Percentiles rank a stretch among this genome's conserved stretches.
Conservation (phyloP, 2,113 vertebrate genomes). For the Cairina moschata region DNA sequence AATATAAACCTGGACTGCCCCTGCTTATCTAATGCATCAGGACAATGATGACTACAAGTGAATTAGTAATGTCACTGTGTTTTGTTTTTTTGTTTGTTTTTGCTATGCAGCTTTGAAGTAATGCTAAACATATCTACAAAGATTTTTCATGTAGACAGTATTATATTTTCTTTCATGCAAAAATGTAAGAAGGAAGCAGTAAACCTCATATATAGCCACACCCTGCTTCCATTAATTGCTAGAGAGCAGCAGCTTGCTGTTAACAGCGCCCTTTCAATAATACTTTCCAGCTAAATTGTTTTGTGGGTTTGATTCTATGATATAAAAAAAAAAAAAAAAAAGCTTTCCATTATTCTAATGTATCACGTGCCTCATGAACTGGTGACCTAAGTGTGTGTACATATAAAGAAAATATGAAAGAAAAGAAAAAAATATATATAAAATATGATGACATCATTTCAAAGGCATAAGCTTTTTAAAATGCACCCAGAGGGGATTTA, state of each 20-base stretch:
- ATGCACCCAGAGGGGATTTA: slow-evolving; percentile 99
- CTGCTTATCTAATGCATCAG: slow-evolving; percentile 74
- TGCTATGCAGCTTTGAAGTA: not conserved
- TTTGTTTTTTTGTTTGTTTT: not conserved
- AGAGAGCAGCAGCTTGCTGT: slow-evolving; percentile 85
- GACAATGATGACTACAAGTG: not conserved
- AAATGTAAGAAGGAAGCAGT: slow-evolving; percentile 73
- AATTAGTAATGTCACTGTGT: not conserved
- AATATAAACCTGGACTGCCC: slow-evolving; percentile 76
- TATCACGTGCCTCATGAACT: slow-evolving; percentile 89
- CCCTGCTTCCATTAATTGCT: slow-evolving; percentile 92
- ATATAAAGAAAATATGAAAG: slow-evolving; percentile 89
- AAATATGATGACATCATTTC: slow-evolving; percentile 99
- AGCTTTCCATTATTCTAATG: slow-evolving; percentile 98
- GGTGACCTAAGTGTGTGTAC: slow-evolving; percentile 87
- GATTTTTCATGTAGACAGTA: slow-evolving; percentile 31
- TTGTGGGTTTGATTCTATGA: slow-evolving; percentile 96
- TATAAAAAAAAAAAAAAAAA: slow-evolving; percentile 90
- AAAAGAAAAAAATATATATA: slow-evolving; percentile 87
- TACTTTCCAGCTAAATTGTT: slow-evolving; percentile 95
- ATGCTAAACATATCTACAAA: not conserved
- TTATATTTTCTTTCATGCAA: slow-evolving; percentile 66
- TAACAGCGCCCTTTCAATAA: slow-evolving; percentile 95
- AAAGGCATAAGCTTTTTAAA: slow-evolving; percentile 99
- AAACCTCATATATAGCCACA: slow-evolving; percentile 82